These are phyloP conservation scores for Trachemys scripta DNA, from an alignment of 2,113 vertebrate genomes.

Conservation along the genomic window DNA sequence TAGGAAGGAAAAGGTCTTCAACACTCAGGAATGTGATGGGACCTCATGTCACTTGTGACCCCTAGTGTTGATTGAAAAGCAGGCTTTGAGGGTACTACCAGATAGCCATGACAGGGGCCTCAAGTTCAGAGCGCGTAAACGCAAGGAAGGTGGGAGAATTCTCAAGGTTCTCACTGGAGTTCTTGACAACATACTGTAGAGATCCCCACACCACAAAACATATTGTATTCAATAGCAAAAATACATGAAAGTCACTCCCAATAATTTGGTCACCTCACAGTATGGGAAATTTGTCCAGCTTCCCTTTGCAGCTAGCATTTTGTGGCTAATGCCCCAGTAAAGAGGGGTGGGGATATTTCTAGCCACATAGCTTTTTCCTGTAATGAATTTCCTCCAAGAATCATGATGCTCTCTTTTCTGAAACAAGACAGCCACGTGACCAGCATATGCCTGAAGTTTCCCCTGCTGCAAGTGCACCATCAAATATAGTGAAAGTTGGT, in stretches of 20 bases:
- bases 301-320: background rate
- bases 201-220: background rate
- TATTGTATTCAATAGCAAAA: background rate
- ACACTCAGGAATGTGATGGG: background rate
- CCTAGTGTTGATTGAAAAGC: background rate
- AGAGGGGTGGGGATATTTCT: background rate
- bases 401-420: background rate
- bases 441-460: background rate
- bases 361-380: background rate
- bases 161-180: background rate
- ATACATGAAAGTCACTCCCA: background rate
- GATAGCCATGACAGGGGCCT: background rate
- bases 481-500: background rate
- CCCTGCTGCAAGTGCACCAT: background rate
- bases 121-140: background rate
- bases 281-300: background rate
- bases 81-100: slow-evolving; percentile 18
- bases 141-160: background rate
- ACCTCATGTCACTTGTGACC: background rate
- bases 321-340: background rate
- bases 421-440: background rate
- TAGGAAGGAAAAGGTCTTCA: background rate
- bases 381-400: background rate
- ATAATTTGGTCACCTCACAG: background rate
- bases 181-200: background rate